Base-by-base conservation (phyloP, 2,888 invertebrate species). In the Drosophila antonietae region DNA sequence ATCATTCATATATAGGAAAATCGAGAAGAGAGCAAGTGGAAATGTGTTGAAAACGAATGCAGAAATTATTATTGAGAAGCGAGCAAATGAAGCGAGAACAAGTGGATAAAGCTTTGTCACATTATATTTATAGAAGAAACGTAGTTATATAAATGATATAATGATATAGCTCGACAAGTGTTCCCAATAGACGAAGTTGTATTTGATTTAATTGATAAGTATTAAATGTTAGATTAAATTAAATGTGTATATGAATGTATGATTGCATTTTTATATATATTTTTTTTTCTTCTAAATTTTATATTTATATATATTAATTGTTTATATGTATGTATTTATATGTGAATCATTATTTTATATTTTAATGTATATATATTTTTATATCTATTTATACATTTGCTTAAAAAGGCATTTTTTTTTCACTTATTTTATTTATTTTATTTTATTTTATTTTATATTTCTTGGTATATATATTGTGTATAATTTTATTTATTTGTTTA, bases 1-100 rank as follows among this genome's bases (percentile, higher is more conserved):
- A 77, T 77, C 79, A 77, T 52, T 41, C 31, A 41, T 33, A 9
- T 41, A 31, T 0, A 31, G 18, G 44, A 14, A 66, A 51, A 51
- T 31, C 51, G 41, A 55, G 55, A 28, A 28, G 41, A 59, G 49
- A 39, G 35, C 58, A 62, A 31, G 15, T 37, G 53, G n/a, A 53
- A 53, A 23, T 23, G 39, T 39, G 37, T 23, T 23, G 6, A 23
- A 39, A 39, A 12, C 2, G 28, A 28, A 15, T 55, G 41, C 35
- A 53, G 33, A 51, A 51, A 51, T 35, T 35, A 14, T 14, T 0
- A 14, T 35, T 14, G 51, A 14, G 14, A 35, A 51, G 8, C 35
- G 33, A 20, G 18, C 18, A 33, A 12, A 35, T 12, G 12, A 18
- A 18, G 1, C 18, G 49, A 9, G 10, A 31, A 49, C 49, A 49